phyloP scores from a whole-genome alignment of 1,140 invertebrate genomes.

The Drosophila albomicans region DNA sequence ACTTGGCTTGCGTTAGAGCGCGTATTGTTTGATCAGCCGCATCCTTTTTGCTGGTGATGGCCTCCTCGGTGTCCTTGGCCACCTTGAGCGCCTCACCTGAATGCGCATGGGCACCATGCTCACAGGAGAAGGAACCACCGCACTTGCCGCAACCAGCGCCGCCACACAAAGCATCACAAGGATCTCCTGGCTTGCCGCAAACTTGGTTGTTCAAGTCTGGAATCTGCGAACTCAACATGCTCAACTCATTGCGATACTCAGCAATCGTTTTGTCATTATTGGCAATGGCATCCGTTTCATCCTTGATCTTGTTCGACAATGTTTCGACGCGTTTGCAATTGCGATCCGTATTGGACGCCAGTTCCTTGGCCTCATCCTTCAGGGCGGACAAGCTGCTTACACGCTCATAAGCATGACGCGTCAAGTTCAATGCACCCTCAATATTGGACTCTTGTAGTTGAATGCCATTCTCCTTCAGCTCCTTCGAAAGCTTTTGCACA shows the following conservation, averaged over 20 bases:
- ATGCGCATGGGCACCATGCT: slow-evolving; percentile 94
- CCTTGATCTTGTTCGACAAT: slow-evolving; percentile 89
- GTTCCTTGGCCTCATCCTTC: slow-evolving; percentile 88
- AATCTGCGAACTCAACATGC: slow-evolving; percentile 89
- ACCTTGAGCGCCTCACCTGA: slow-evolving; percentile 93
- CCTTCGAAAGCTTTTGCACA: slow-evolving; percentile 90
- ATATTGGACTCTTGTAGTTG: slow-evolving; percentile 97
- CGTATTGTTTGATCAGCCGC: slow-evolving; percentile 88
- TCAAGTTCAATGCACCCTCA: slow-evolving; percentile 96
- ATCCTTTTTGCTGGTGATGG: slow-evolving; percentile 92
- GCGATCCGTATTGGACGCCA: slow-evolving; percentile 91
- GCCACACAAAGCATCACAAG: slow-evolving; percentile 96
- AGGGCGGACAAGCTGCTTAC: slow-evolving; percentile 85
- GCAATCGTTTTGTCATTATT: slow-evolving; percentile 89
- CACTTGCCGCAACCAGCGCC: slow-evolving; percentile 97
- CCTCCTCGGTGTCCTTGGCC: slow-evolving; percentile 92
- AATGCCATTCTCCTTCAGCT: slow-evolving; percentile 94
- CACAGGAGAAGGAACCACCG: slow-evolving; percentile 94
- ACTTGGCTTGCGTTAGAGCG: slow-evolving; percentile 86
- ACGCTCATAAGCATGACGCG: slow-evolving; percentile 91
- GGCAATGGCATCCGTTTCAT: slow-evolving; percentile 89
- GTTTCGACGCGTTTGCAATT: slow-evolving; percentile 93
- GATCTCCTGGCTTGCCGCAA: slow-evolving; percentile 94
- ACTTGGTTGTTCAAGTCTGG: slow-evolving; percentile 95
- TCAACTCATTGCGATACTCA: slow-evolving; percentile 89